Evolutionary conservation across 2,797 vertebrate genomes (phyloP).

Genomic region (Etheostoma perlongum): DNA sequence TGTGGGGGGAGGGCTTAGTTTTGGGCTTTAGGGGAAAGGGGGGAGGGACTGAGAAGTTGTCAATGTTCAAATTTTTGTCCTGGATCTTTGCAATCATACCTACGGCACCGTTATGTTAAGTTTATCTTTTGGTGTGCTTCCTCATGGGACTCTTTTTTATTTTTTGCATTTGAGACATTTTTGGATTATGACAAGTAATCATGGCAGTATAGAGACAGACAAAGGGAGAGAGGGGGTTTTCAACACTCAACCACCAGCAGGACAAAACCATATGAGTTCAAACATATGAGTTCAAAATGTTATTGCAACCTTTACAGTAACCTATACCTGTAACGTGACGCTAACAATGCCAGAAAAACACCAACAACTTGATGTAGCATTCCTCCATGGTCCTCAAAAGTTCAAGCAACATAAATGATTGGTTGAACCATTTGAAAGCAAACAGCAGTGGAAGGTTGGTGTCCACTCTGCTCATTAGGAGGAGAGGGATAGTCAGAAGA

Average conservation of each 20-base stretch:
- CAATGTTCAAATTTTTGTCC: no score
- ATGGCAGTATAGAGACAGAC: neutral
- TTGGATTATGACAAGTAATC: neutral
- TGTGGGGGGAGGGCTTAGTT: no score
- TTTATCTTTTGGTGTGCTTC: neutral
- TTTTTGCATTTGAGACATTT: neutral
- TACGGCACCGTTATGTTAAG: no score
- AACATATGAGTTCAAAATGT: neutral
- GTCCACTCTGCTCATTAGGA: conserved; percentile 63
- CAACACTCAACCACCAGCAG: neutral
- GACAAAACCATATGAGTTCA: neutral
- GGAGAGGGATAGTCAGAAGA: conserved; percentile 33
- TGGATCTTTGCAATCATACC: no score
- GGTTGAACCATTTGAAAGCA: conserved; percentile 44
- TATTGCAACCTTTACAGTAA: neutral
- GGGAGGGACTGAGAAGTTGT: no score
- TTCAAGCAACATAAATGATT: conserved; percentile 53
- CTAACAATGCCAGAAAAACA: neutral
- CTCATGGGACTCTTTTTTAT: neutral
- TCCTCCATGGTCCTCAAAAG: conserved; percentile 6
- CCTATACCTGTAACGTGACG: neutral
- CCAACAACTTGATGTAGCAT: neutral
- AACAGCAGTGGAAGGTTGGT: conserved; percentile 16
- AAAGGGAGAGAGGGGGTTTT: neutral
- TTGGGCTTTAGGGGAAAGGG: no score